phyloP scores from a whole-genome alignment of 2,113 vertebrate species.

The Nesoenas mayeri region DNA sequence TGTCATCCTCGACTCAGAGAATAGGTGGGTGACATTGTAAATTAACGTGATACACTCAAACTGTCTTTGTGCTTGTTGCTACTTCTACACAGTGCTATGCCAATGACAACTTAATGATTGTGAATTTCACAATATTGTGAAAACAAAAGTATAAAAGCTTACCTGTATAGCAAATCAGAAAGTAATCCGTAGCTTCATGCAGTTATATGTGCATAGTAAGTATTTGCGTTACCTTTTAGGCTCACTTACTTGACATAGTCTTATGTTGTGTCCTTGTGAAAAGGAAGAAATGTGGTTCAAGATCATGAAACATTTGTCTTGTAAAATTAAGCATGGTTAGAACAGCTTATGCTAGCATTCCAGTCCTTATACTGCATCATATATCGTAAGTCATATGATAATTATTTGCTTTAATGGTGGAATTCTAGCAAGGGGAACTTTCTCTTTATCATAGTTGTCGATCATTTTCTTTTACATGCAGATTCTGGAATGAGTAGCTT shows the following conservation, averaged over 20 bases:
- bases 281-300: neutral
- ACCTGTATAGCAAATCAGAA: neutral
- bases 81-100: neutral
- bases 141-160: neutral
- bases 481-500: neutral
- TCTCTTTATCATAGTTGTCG: neutral
- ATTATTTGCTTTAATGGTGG: neutral
- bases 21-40: neutral
- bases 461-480: neutral
- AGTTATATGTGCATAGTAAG: neutral
- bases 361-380: neutral
- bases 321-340: neutral
- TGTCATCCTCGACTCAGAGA: neutral
- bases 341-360: neutral
- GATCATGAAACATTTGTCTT: rapidly evolving
- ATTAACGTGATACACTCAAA: neutral
- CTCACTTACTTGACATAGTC: neutral
- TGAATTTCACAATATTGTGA: conserved; percentile 39
- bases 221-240: neutral
- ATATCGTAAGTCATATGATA: neutral
- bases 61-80: neutral
- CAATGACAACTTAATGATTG: neutral
- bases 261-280: neutral
- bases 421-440: neutral
- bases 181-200: neutral